Evolutionary conservation across 2,113 vertebrate species (phyloP).

Genomic region (Machaerirhynchus nigripectus): DNA sequence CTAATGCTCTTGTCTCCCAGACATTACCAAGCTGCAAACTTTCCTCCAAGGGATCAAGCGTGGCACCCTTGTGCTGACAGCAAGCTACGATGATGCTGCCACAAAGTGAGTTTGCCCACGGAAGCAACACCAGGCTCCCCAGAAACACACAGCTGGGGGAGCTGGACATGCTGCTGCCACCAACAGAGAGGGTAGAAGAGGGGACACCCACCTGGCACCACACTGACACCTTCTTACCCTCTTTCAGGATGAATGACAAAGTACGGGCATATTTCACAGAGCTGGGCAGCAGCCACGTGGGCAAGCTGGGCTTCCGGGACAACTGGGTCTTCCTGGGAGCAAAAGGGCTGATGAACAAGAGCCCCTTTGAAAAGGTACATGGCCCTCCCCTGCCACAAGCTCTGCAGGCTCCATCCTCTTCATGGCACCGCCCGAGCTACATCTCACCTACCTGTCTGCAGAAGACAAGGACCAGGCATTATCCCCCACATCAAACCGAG

Average conservation of each 20-base stretch:
- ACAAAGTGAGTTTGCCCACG: slow-evolving; percentile 76
- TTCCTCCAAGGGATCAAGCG: slow-evolving; percentile 74
- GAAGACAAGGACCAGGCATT: background rate
- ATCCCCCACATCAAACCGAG: rapidly evolving
- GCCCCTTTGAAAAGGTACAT: slow-evolving; percentile 84
- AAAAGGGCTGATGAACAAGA: slow-evolving; percentile 65
- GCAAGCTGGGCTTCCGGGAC: slow-evolving; percentile 76
- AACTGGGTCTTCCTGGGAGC: slow-evolving; percentile 88
- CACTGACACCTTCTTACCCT: background rate
- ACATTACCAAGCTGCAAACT: slow-evolving; percentile 28
- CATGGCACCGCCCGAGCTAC: background rate
- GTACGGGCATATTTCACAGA: slow-evolving; percentile 61
- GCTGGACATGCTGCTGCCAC: background rate
- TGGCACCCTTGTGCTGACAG: slow-evolving; percentile 74
- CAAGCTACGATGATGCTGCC: slow-evolving; percentile 82
- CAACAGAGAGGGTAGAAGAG: background rate
- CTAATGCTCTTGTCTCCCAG: slow-evolving; percentile 44
- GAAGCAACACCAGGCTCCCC: background rate
- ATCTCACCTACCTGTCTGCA: background rate
- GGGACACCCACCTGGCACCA: background rate
- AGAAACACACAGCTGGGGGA: background rate
- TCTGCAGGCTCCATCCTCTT: background rate
- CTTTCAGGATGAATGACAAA: slow-evolving; percentile 79
- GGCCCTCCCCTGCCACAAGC: background rate
- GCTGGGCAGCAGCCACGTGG: slow-evolving; percentile 79